Evolutionary conservation across 2,797 vertebrate genomes (phyloP), one percentile per base, ranked within the genome.

Genomic region (Sandelia bainsii): DNA sequence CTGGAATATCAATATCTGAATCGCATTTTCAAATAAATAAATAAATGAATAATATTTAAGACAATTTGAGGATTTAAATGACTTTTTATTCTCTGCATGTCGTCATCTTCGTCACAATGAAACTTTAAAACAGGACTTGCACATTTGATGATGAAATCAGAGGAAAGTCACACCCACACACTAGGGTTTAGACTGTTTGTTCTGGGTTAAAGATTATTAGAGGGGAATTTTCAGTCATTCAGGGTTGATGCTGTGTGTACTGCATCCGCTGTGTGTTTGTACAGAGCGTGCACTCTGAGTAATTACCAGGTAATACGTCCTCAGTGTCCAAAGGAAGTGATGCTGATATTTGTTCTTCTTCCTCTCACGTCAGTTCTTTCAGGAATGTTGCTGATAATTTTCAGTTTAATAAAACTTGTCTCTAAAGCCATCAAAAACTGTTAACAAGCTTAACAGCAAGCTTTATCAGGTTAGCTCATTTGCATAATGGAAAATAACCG

Each of bases 141-240:
- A 46, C 57, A 42, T 5, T 14, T 19, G 20, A 12, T n/a, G 57
- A 12, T 52, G n/a, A 66, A 22, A 19, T 49, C 42, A 53, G 32
- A 11, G 57, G 12, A 54, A 16, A 60, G 29, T 9, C 14, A 3
- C 13, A 14, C 44, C 8, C 14, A 1, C 49, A 8, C 27, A 8
- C 22, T 37, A 19, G 12, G 22, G 16, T 64, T 34, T 20, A 11
- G 66, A 5, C 12, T 76, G 77, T 79, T 78, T 69, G 48, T 13
- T 75, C 23, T 34, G 42, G 7, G 3, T 27, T 14, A 22, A 11
- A 27, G 9, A n/a, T 51, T 37, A 45, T 4, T n/a, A n/a, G 51
- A 64, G 75, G 84, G 84, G 67, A 84, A 84, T 79, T 86, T 53
- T 77, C 70, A 40, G 5, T 9, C 39, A 25, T n/a, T 39, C 19